Conservation (phyloP, 2,113 vertebrate species). For the Anolis carolinensis region DNA sequence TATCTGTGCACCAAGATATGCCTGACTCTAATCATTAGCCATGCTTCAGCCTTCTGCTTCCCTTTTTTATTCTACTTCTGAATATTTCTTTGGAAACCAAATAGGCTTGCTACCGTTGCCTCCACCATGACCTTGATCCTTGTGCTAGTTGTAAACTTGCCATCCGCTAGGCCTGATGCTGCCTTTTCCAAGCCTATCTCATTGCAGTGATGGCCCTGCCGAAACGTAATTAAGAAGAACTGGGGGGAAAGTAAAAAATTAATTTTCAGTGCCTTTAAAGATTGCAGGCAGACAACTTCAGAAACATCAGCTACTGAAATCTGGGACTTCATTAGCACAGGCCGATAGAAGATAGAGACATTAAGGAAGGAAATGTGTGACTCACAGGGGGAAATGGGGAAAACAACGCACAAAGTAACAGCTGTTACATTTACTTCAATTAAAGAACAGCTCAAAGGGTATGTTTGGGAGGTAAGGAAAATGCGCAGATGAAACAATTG, state of each 20-base stretch:
- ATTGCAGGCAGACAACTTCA: constrained; percentile 57
- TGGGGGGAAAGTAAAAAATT: constrained; percentile 44
- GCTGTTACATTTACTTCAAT: constrained; percentile 75
- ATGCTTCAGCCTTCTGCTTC: neutral
- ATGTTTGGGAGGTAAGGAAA: constrained; percentile 59
- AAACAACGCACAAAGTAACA: constrained; percentile 71
- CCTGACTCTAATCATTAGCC: neutral
- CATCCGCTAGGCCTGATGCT: neutral
- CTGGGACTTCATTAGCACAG: constrained; percentile 74
- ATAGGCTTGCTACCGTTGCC: neutral
- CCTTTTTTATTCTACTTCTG: neutral
- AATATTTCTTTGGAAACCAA: neutral
- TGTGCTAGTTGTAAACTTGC: neutral
- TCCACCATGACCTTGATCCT: neutral
- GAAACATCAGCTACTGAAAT: constrained; percentile 68
- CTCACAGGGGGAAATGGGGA: constrained; percentile 72
- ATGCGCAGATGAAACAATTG: constrained; percentile 58
- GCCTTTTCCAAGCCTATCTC: neutral
- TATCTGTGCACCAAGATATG: neutral
- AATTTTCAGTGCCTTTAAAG: constrained; percentile 56
- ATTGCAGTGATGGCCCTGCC: neutral
- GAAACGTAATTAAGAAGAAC: constrained; percentile 19
- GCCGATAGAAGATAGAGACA: constrained; percentile 71
- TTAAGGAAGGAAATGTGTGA: constrained; percentile 75
- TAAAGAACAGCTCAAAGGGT: constrained; percentile 76